Percentiles rank a stretch among this genome's conserved stretches.
Conservation (phyloP, 2,113 vertebrate genomes). For the Dasyornis broadbenti region DNA sequence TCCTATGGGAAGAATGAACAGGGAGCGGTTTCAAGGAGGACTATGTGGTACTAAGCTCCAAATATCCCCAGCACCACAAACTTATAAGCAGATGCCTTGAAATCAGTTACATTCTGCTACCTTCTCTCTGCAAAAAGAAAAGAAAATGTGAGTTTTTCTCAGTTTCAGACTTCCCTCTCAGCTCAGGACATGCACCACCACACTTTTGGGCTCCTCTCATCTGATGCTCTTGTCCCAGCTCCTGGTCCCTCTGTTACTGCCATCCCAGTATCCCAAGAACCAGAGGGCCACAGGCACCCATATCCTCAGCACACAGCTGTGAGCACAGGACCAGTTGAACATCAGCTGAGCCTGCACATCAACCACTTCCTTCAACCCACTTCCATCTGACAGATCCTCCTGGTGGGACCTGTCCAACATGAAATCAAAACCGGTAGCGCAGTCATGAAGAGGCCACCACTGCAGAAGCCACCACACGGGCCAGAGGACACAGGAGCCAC, state of each 20-base stretch:
- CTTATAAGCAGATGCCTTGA: neutral
- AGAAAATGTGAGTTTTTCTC: neutral
- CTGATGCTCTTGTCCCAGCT: neutral
- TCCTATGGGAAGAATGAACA: neutral
- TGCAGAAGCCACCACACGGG: neutral
- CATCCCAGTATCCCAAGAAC: neutral
- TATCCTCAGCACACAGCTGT: neutral
- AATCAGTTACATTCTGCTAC: neutral
- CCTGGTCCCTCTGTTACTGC: neutral
- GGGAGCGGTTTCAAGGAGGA: neutral
- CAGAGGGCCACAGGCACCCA: neutral
- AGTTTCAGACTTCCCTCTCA: neutral
- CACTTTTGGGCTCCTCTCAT: neutral
- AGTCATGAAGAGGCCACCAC: neutral
- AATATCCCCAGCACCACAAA: neutral
- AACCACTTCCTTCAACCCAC: neutral
- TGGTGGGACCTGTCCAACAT: neutral
- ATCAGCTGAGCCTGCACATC: neutral
- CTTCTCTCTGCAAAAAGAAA: neutral
- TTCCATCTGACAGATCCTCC: neutral
- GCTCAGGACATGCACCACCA: neutral
- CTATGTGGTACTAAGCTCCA: neutral
- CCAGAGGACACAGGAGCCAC: neutral
- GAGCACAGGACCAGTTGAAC: accelerated
- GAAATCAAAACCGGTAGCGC: neutral